phyloP scores from a whole-genome alignment of 2,797 vertebrate genomes.

The Mastacembelus armatus region DNA sequence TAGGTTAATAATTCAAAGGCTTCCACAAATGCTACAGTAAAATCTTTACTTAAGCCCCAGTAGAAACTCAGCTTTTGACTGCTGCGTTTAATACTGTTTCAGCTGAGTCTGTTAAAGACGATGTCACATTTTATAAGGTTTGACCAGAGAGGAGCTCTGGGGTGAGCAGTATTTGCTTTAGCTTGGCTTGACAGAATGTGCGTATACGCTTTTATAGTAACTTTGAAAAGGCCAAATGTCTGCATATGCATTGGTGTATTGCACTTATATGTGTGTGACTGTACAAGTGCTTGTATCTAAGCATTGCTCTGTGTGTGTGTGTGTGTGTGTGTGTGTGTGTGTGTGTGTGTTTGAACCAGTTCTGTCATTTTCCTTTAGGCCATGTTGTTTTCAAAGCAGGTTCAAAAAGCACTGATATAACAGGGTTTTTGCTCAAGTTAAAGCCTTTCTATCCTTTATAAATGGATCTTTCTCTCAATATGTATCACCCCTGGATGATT shows the following conservation, averaged over 20 bases:
- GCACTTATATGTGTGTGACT: not conserved
- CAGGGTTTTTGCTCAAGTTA: too few relatives aligned
- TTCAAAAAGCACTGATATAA: conserved; percentile 49
- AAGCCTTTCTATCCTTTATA: too few relatives aligned
- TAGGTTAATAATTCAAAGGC: conserved; percentile 37
- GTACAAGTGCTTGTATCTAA: conserved; percentile 9
- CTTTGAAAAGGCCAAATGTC: conserved; percentile 16
- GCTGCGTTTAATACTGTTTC: conserved; percentile 19
- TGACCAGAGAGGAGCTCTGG: conserved; percentile 36
- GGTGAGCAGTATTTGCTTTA: conserved; percentile 45
- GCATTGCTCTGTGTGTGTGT: conserved; percentile 8
- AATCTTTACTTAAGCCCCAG: conserved; percentile 38
- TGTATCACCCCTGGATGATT: too few relatives aligned
- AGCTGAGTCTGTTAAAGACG: conserved; percentile 55
- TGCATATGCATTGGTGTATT: conserved; percentile 27
- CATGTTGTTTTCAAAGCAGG: too few relatives aligned
- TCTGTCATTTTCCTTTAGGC: too few relatives aligned
- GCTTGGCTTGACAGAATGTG: conserved; percentile 31
- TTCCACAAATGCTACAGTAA: conserved; percentile 32
- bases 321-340: conserved; percentile 1
- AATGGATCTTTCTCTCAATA: too few relatives aligned
- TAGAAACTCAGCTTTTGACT: conserved; percentile 43
- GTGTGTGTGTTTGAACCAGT: conserved; percentile 43
- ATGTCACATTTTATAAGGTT: conserved; percentile 64
- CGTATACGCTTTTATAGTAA: conserved; percentile 27